These are phyloP conservation scores for Trogon surrucura DNA, from an alignment of 2,113 vertebrate species.

Conservation along the genomic window DNA sequence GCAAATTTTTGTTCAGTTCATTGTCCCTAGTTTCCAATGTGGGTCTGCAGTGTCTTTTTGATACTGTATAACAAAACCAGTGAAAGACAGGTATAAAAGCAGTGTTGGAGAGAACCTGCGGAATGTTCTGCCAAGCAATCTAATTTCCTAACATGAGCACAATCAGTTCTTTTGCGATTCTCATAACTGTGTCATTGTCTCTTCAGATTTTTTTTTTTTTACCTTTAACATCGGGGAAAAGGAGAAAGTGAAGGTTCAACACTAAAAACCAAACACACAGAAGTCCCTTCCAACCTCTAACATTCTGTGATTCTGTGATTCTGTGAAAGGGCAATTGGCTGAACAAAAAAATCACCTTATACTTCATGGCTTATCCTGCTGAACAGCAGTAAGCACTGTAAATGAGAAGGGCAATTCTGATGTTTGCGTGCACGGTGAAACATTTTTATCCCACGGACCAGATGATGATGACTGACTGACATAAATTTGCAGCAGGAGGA, in stretches of 20 bases:
- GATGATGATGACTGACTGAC: slow-evolving; percentile 21
- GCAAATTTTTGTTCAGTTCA: not conserved
- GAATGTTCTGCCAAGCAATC: not conserved
- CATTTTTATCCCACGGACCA: slow-evolving; percentile 32
- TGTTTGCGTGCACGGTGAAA: not conserved
- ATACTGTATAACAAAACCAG: not conserved
- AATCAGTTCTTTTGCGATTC: not conserved
- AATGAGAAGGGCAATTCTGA: not conserved
- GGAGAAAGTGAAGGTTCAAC: not conserved
- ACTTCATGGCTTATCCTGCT: not conserved
- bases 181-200: not conserved
- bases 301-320: no score
- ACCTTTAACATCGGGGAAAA: not conserved
- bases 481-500: not conserved
- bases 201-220: not conserved
- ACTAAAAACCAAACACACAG: not conserved
- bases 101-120: not conserved
- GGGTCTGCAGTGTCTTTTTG: not conserved
- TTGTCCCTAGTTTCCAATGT: not conserved
- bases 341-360: not conserved
- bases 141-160: not conserved
- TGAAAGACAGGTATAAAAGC: not conserved
- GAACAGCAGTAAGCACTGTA: not conserved
- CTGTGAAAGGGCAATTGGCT: not conserved
- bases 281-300: no score